These are phyloP conservation scores for Poecilobothrus nobilitatus DNA, from an alignment of 2,888 invertebrate species.

Conservation along the genomic window DNA sequence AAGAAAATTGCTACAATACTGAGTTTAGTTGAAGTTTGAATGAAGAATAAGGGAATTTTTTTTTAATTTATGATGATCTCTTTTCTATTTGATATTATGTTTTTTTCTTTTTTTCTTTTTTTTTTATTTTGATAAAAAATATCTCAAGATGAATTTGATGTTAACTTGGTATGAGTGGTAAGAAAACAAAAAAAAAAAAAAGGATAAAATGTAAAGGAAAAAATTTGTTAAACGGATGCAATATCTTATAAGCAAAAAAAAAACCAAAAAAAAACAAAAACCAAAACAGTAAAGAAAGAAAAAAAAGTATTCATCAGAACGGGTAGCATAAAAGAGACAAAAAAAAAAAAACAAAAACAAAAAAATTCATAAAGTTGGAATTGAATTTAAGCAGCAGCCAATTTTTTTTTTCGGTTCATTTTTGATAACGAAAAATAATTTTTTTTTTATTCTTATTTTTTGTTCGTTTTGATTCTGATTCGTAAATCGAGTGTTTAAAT, in stretches of 20 bases:
- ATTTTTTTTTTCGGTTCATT: background rate
- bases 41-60: background rate
- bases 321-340: background rate
- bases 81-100: background rate
- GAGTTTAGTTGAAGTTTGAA: background rate
- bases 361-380: background rate
- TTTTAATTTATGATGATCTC: background rate
- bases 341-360: background rate
- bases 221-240: background rate
- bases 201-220: background rate
- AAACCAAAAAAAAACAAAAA: background rate
- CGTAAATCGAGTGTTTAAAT: too few species aligned
- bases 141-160: background rate
- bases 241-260: background rate
- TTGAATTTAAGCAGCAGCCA: background rate
- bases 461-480: too few species aligned
- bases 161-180: conserved; percentile 2
- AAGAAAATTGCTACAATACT: background rate
- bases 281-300: too few species aligned
- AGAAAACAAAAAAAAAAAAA: background rate
- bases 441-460: background rate
- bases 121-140: background rate
- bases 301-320: background rate
- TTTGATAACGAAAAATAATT: background rate
- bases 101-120: background rate